Conservation (phyloP, 2,113 vertebrate species). For the Petaurus breviceps region DNA sequence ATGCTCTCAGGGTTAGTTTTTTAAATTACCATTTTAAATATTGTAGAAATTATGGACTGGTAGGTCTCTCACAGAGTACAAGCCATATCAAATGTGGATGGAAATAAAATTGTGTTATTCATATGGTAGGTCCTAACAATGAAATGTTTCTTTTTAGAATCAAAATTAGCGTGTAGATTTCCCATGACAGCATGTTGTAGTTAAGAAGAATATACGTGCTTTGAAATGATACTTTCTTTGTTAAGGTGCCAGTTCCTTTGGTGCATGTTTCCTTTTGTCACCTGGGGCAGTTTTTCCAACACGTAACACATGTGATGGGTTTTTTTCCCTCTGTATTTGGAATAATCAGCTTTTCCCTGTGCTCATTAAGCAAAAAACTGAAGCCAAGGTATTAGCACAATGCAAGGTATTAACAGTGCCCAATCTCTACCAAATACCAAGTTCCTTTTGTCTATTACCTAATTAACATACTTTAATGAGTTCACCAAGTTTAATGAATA, state of each 20-base stretch:
- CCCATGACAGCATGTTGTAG: conserved; percentile 69
- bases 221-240: conserved; percentile 82
- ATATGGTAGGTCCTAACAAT: conserved; percentile 55
- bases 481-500: conserved; percentile 83
- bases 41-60: not conserved
- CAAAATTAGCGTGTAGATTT: conserved; percentile 70
- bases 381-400: conserved; percentile 84
- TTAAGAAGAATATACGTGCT: conserved; percentile 67
- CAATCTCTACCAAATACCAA: conserved; percentile 83
- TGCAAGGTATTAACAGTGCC: conserved; percentile 86
- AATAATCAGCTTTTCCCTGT: conserved; percentile 88
- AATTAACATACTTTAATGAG: conserved; percentile 87
- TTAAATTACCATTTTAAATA: not conserved
- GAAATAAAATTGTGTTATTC: conserved; percentile 38
- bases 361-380: conserved; percentile 84
- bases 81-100: conserved; percentile 30
- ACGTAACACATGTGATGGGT: conserved; percentile 82
- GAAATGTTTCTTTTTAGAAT: conserved; percentile 69
- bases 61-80: not conserved
- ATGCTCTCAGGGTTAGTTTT: not conserved
- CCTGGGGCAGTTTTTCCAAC: conserved; percentile 86
- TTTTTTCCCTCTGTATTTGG: conserved; percentile 72
- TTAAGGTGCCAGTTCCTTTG: conserved; percentile 79
- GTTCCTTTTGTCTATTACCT: conserved; percentile 84
- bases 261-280: conserved; percentile 83